Conservation (phyloP, 1,140 invertebrate species). For the Aphaenogaster floridana region DNA sequence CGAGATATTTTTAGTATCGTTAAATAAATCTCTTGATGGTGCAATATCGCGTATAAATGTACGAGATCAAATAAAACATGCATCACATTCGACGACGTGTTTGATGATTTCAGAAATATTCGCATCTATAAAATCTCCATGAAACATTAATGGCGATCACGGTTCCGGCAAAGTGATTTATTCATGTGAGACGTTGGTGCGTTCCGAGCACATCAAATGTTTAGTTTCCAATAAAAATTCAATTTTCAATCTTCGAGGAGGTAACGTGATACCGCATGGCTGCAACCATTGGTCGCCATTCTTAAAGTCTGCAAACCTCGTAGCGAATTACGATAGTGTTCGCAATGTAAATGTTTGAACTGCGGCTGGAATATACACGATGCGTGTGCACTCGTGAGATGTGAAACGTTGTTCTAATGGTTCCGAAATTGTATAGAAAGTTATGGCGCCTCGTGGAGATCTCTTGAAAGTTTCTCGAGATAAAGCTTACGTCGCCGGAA, state of each 20-base stretch:
- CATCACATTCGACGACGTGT: not conserved
- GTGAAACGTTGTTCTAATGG: constrained; percentile 45
- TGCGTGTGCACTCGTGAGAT: constrained; percentile 17
- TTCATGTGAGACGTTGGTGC: constrained; percentile 36
- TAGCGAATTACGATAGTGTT: constrained; percentile 55
- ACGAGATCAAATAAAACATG: constrained; percentile 20
- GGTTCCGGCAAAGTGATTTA: constrained; percentile 33
- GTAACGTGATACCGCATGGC: not conserved
- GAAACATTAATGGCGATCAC: constrained; percentile 36
- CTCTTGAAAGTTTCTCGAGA: constrained; percentile 48
- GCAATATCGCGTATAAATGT: not conserved
- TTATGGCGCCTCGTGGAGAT: constrained; percentile 29
- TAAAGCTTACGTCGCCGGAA: constrained; percentile 27
- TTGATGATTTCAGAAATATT: constrained; percentile 35
- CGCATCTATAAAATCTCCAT: constrained; percentile 23
- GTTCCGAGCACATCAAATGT: constrained; percentile 38
- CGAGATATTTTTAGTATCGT: constrained; percentile 8
- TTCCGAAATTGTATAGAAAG: constrained; percentile 51
- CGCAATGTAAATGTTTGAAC: constrained; percentile 58
- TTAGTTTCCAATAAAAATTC: constrained; percentile 53
- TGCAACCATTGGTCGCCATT: constrained; percentile 11
- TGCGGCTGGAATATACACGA: not conserved
- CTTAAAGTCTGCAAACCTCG: constrained; percentile 35
- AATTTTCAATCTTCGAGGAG: constrained; percentile 42
- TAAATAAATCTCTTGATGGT: constrained; percentile 39